These are phyloP conservation scores for Pomatostomus ruficeps DNA, from an alignment of 2,113 vertebrate genomes.

Conservation along the genomic window DNA sequence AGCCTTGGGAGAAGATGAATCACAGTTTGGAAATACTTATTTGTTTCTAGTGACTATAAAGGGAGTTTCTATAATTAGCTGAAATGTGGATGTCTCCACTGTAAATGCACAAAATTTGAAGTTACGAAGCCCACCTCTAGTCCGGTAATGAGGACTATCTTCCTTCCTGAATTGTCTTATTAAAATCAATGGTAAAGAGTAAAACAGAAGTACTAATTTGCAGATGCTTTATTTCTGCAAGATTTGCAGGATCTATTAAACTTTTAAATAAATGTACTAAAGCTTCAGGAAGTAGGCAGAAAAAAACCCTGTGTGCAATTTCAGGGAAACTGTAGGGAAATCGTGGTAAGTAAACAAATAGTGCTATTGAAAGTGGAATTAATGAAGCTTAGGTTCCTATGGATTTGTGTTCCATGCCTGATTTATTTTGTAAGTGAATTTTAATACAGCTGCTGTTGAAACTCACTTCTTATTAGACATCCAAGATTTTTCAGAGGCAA, in stretches of 20 bases:
- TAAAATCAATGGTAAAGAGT: background rate
- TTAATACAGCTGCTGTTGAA: conserved; percentile 17
- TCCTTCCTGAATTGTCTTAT: background rate
- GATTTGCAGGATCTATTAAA: background rate
- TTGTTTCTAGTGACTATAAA: background rate
- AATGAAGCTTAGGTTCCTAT: conserved; percentile 28
- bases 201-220: background rate
- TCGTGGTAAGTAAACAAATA: background rate
- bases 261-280: background rate
- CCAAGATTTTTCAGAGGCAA: background rate
- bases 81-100: background rate
- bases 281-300: background rate
- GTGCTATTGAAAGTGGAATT: background rate
- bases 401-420: conserved; percentile 31
- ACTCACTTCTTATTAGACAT: background rate
- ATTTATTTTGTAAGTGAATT: conserved; percentile 42
- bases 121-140: background rate
- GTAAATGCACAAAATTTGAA: background rate
- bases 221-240: background rate
- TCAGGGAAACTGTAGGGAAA: background rate
- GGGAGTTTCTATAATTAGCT: background rate
- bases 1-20: conserved; percentile 15
- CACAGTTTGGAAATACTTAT: background rate
- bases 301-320: background rate
- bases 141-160: background rate